phyloP scores from a whole-genome alignment of 2,113 vertebrate genomes.

The Noctilio leporinus region DNA sequence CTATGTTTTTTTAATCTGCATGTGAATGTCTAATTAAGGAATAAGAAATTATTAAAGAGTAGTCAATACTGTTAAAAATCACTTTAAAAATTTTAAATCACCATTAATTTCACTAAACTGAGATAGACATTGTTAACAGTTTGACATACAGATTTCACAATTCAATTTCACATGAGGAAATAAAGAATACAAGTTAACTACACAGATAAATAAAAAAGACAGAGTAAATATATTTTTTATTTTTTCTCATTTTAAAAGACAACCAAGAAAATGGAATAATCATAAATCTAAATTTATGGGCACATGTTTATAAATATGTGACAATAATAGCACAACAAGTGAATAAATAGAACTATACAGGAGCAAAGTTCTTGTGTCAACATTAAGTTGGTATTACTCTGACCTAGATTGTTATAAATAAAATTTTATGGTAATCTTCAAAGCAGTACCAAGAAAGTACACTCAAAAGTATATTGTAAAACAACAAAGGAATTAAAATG shows the following conservation, averaged over 20 bases:
- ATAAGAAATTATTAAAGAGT: background rate
- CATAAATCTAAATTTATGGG: background rate
- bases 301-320: background rate
- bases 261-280: background rate
- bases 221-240: background rate
- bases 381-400: background rate
- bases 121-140: too few relatives aligned
- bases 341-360: background rate
- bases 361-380: background rate
- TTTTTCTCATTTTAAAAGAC: background rate
- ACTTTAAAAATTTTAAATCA: background rate
- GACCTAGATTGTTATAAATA: background rate
- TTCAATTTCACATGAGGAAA: background rate
- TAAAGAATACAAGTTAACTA: background rate
- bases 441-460: background rate
- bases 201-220: background rate
- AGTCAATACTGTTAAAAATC: background rate
- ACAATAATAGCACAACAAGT: background rate
- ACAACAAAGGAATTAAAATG: background rate
- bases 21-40: background rate
- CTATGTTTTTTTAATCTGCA: background rate
- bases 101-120: background rate
- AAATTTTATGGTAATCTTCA: background rate
- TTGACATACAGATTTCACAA: too few relatives aligned
- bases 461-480: background rate